Percentiles rank a stretch among this genome's conserved stretches.
Conservation (phyloP, 2,113 vertebrate species). For the Sylvietta virens region DNA sequence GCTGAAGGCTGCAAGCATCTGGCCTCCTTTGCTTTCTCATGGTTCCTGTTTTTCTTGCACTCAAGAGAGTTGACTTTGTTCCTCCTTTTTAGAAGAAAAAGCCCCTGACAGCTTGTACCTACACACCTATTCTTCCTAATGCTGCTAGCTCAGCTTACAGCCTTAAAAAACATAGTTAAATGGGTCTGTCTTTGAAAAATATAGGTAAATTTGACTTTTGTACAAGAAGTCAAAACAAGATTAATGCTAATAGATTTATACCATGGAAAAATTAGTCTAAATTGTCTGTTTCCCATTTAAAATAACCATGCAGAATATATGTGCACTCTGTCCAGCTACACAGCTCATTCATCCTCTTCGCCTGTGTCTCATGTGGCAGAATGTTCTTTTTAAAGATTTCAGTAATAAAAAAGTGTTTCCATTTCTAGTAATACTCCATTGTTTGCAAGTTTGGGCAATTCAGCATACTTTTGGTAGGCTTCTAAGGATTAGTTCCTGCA, state of each 20-base stretch:
- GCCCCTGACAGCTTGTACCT: background rate
- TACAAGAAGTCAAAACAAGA: background rate
- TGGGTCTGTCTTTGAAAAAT: background rate
- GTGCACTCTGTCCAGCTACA: background rate
- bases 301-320: background rate
- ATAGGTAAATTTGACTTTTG: background rate
- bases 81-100: background rate
- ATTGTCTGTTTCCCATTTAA: conserved; percentile 3
- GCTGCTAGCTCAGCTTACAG: background rate
- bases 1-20: background rate
- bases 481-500: background rate
- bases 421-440: background rate
- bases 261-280: background rate
- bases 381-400: background rate
- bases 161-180: background rate
- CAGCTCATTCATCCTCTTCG: background rate
- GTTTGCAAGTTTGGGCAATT: background rate
- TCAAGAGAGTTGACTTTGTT: background rate
- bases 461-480: background rate
- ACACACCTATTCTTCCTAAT: background rate
- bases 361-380: background rate
- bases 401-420: background rate
- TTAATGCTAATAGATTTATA: background rate
- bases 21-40: background rate
- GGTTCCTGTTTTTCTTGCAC: background rate